Evolutionary conservation across 2,797 vertebrate species (phyloP), one percentile per base, ranked within the genome.

Genomic region (Rhodeus uyekii): DNA sequence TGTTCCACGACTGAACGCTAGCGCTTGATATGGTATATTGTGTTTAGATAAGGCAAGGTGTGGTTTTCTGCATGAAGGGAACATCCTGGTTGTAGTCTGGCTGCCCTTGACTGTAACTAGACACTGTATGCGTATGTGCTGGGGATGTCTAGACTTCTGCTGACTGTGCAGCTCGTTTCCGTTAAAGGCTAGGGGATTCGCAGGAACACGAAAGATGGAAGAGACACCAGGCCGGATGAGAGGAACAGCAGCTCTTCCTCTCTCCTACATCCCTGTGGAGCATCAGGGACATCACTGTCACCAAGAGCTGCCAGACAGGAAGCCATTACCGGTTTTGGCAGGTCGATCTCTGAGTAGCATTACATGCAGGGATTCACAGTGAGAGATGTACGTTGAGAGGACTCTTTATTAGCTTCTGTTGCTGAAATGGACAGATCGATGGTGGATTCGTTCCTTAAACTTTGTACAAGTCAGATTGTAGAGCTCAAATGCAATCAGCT

Each of bases 281-380:
- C 46, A 83, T 13, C 79, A 73, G 76, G 84, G 83, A 84, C 46
- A 64, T 83, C 69, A 82, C 85, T 84, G 82, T 89, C 87, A 84
- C 63, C 44, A 75, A 61, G 50, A 84, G 64, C 53, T 65, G 78
- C 63, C 80, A 85, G 80, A 84, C 80, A 87, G 87, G 83, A 88
- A 87, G 76, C 77, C 76, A 76, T 87, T 55, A 69, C 19, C 42
- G 64, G 80, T 18, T 65, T 65, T 58, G 80, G 46, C 72, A 55
- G 80, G 34, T 16, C 6, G 18, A 53, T 53, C 24, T 12, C n/a
- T 39, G 68, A 36, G 38, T 48, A 73, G 78, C 32, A 6, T 72
- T 73, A 29, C 22, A 48, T 34, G 29, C 27, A 48, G 42, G 14
- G 55, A 48, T 73, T 72, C 38, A 63, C 42, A 29, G 29, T 36